These are phyloP conservation scores for Drosophila miranda DNA, from an alignment of 1,140 invertebrate genomes.

Conservation along the genomic window DNA sequence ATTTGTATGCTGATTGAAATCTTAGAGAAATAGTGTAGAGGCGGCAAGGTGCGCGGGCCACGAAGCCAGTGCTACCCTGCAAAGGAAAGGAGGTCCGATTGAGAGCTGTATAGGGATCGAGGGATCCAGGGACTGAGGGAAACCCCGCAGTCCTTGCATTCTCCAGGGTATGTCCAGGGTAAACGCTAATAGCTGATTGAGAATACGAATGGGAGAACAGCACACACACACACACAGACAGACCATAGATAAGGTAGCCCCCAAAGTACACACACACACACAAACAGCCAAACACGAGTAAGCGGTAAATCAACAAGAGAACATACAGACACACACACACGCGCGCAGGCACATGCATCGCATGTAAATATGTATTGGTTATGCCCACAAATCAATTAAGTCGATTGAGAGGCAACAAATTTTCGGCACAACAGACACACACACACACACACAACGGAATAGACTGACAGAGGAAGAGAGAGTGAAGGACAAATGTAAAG, in stretches of 20 bases:
- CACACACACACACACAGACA: conserved; percentile 10
- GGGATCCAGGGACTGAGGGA: too few species aligned
- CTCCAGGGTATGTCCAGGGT: conserved; percentile 20
- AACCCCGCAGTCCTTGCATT: not conserved
- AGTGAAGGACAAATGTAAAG: conserved; percentile 26
- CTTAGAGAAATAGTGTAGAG: conserved; percentile 44
- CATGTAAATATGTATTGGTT: conserved; percentile 73
- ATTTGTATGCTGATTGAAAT: conserved; percentile 56
- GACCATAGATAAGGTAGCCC: conserved; percentile 23
- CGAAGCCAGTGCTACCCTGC: conserved; percentile 7
- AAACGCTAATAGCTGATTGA: conserved; percentile 49
- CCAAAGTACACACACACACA: conserved; percentile 17
- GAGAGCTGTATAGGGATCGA: not conserved
- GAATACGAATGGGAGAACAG: conserved; percentile 36
- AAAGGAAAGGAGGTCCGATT: not conserved
- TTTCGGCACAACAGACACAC: conserved; percentile 23
- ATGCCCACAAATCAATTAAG: conserved; percentile 82
- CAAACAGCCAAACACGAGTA: conserved; percentile 18
- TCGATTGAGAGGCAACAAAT: conserved; percentile 63
- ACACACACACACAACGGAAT: not conserved
- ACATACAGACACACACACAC: conserved; percentile 26
- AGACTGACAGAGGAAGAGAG: not conserved
- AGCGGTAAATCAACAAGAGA: conserved; percentile 46
- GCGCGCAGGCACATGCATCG: conserved; percentile 21
- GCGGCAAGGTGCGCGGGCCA: not conserved